Evolutionary conservation across 2,113 vertebrate genomes (phyloP).

Genomic region (Suncus etruscus): DNA sequence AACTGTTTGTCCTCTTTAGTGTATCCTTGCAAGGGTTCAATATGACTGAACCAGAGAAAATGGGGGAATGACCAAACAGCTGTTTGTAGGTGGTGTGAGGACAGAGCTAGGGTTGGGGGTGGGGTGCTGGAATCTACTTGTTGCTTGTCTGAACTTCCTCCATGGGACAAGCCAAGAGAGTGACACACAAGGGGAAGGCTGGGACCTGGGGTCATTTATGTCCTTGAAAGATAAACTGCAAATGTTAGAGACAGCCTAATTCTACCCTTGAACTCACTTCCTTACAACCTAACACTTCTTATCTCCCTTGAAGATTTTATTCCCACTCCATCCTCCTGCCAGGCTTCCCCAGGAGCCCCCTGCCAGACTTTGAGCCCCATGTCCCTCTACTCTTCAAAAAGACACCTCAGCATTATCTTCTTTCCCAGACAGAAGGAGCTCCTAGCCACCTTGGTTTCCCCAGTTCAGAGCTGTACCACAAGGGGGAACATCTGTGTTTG

Average conservation of each 20-base stretch:
- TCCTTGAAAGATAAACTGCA: rapidly evolving
- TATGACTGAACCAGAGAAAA: too few species aligned
- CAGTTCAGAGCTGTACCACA: neutral
- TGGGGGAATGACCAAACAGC: neutral
- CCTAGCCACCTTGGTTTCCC: too few species aligned
- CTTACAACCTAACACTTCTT: neutral
- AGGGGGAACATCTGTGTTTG: neutral
- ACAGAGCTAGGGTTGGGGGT: neutral
- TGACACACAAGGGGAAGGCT: neutral
- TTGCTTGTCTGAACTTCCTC: too few species aligned
- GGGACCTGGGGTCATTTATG: neutral
- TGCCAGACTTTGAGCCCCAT: neutral
- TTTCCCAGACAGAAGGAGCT: too few species aligned
- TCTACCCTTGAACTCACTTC: neutral
- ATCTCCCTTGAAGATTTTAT: neutral
- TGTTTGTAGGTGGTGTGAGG: neutral
- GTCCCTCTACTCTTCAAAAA: neutral
- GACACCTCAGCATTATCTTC: too few species aligned
- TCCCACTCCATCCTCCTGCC: neutral
- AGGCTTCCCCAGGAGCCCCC: neutral
- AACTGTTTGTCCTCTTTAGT: neutral
- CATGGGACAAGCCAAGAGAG: neutral
- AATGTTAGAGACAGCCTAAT: too few species aligned
- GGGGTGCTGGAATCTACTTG: neutral
- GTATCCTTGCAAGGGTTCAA: neutral